Percentiles rank a stretch among this genome's conserved stretches.
Conservation (phyloP, 2,113 vertebrate species). For the Barnardius zonarius region DNA sequence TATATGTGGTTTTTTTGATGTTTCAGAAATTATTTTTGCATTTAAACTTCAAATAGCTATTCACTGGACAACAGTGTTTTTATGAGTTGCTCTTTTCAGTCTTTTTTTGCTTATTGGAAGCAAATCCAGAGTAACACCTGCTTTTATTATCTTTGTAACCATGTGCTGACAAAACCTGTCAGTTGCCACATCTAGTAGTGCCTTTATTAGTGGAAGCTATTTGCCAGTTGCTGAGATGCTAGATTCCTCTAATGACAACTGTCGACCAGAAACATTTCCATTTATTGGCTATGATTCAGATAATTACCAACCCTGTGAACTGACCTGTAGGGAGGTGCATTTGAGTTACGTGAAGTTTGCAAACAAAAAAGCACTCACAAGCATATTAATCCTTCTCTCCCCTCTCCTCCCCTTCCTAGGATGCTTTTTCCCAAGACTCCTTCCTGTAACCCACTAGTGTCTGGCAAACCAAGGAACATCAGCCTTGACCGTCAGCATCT, state of each 20-base stretch:
- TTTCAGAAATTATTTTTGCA: neutral
- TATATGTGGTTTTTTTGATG: neutral
- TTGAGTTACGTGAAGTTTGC: neutral
- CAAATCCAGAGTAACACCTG: neutral
- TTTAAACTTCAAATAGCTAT: neutral
- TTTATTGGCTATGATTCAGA: neutral
- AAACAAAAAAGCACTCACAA: neutral
- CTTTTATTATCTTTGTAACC: neutral
- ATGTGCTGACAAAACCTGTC: slow-evolving; percentile 8
- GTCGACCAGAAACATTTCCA: neutral
- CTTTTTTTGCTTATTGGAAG: neutral
- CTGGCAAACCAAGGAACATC: neutral
- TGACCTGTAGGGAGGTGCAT: neutral
- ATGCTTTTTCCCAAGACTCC: neutral
- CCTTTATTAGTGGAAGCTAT: neutral
- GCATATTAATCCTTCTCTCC: neutral
- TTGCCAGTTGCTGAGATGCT: neutral
- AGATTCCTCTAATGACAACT: neutral
- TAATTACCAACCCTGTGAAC: neutral
- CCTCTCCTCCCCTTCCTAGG: accelerated
- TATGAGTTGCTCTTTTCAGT: neutral
- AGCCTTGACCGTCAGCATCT: neutral
- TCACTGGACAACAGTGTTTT: neutral
- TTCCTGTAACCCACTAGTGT: neutral
- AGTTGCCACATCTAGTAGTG: neutral